Evolutionary conservation across 2,888 invertebrate species (phyloP).

Genomic region (Synergus gifuensis): DNA sequence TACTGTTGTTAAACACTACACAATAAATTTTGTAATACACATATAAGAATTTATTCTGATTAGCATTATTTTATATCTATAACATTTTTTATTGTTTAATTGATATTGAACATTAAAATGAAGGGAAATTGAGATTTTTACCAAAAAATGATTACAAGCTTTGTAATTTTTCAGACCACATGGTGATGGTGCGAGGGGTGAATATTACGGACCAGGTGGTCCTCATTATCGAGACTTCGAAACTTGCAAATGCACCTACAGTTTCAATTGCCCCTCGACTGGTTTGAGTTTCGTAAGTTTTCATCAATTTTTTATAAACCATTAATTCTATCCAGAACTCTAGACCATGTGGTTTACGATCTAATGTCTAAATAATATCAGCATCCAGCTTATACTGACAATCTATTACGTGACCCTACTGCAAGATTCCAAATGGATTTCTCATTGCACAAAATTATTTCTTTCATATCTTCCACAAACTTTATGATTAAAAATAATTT

Average conservation of each 20-base stretch:
- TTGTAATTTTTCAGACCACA: conserved; percentile 55
- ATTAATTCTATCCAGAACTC: not conserved
- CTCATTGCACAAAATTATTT: conserved; percentile 28
- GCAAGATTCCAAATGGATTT: conserved; percentile 37
- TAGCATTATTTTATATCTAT: too few species aligned
- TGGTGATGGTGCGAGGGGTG: conserved; percentile 28
- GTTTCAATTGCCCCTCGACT: conserved; percentile 80
- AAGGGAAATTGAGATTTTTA: too few species aligned
- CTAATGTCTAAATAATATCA: conserved; percentile 38
- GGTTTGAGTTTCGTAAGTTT: conserved; percentile 79
- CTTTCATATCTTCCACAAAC: conserved; percentile 10
- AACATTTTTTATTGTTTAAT: too few species aligned
- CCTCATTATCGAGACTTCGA: conserved; percentile 67
- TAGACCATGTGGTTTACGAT: conserved; percentile 7
- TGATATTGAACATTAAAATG: too few species aligned
- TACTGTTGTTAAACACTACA: not conserved
- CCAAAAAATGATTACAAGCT: conserved; percentile 3
- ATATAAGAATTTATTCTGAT: too few species aligned
- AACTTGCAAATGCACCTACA: conserved; percentile 79
- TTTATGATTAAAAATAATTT: not conserved
- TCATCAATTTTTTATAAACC: conserved; percentile 9
- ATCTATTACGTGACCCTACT: conserved; percentile 41
- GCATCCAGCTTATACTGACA: conserved; percentile 40
- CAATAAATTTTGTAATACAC: too few species aligned
- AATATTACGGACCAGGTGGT: conserved; percentile 38